phyloP scores from a whole-genome alignment of 2,797 vertebrate species.

The Danionella dracula region DNA sequence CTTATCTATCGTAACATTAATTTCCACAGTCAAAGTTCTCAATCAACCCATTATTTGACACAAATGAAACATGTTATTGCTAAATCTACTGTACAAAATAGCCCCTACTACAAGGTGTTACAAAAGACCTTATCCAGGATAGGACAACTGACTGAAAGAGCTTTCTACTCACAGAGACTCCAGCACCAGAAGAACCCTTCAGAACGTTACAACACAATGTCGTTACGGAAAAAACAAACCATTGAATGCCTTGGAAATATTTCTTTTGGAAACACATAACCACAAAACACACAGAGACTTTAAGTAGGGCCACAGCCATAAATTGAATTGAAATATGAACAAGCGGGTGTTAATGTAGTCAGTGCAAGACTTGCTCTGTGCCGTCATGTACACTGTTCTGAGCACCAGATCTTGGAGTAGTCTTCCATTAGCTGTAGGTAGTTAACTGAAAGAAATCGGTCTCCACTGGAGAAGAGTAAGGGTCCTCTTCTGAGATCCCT shows the following conservation, averaged over 20 bases:
- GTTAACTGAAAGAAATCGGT: conserved; percentile 52
- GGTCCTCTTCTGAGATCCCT: conserved; percentile 26
- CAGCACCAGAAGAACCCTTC: conserved; percentile 65
- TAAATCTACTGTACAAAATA: conserved; percentile 72
- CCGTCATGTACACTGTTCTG: conserved; percentile 33
- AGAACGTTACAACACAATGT: conserved; percentile 65
- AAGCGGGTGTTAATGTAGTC: conserved; percentile 46
- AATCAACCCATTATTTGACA: conserved; percentile 13
- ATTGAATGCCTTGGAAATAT: conserved; percentile 42
- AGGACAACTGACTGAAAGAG: conserved; percentile 48
- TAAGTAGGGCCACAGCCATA: conserved; percentile 53
- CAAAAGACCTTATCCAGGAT: conserved; percentile 65
- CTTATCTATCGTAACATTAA: conserved; percentile 27
- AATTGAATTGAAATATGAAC: conserved; percentile 47
- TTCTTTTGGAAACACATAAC: conserved; percentile 44
- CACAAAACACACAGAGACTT: conserved; percentile 49
- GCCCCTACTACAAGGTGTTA: conserved; percentile 72
- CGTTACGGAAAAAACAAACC: conserved; percentile 39
- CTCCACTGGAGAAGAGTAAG: conserved; percentile 46
- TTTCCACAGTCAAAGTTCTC: conserved; percentile 16
- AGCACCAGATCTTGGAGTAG: conserved; percentile 57
- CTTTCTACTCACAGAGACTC: conserved; percentile 60
- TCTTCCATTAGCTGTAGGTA: conserved; percentile 43
- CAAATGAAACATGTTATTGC: conserved; percentile 67
- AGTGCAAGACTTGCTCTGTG: conserved; percentile 35